Percentiles rank a stretch among this genome's conserved stretches.
phyloP scores from a whole-genome alignment of 2,113 vertebrate genomes.

The Telmatochromis bifrenatus region DNA sequence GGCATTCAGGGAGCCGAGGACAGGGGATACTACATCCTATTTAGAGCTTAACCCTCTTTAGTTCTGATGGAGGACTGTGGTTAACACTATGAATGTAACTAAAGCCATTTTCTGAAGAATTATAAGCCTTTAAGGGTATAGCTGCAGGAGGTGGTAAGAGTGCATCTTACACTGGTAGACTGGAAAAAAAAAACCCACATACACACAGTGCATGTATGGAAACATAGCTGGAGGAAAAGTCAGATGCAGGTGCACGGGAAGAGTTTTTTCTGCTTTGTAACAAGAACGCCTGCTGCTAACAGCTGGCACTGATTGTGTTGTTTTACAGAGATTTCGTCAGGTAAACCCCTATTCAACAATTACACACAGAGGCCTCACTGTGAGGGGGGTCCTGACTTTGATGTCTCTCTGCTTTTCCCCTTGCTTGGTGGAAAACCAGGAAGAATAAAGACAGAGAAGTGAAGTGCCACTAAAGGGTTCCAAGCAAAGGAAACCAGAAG shows the following conservation, averaged over 20 bases:
- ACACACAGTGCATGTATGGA: neutral
- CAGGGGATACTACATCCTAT: neutral
- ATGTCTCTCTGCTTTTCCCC: conserved; percentile 26
- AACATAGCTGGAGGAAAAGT: neutral
- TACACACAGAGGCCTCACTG: conserved; percentile 32
- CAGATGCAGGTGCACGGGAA: neutral
- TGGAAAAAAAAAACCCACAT: rapidly evolving
- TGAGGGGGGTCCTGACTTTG: conserved; percentile 29
- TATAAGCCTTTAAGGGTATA: neutral
- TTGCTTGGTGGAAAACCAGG: conserved; percentile 26
- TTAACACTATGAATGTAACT: neutral
- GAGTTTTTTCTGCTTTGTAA: neutral
- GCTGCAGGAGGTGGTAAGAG: neutral
- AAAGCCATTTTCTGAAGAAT: neutral
- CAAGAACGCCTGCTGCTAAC: conserved; percentile 32
- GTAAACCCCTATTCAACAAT: conserved; percentile 46
- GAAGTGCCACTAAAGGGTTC: conserved; percentile 49
- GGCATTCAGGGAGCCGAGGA: neutral
- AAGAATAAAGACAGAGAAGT: conserved; percentile 43
- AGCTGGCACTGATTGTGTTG: conserved; percentile 46
- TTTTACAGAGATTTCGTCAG: conserved; percentile 34
- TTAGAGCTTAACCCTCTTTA: neutral
- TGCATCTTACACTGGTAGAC: neutral
- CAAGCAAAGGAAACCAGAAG: conserved; percentile 43
- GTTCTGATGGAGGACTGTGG: neutral